phyloP scores from a whole-genome alignment of 2,113 vertebrate species.

The Seriola aureovittata region DNA sequence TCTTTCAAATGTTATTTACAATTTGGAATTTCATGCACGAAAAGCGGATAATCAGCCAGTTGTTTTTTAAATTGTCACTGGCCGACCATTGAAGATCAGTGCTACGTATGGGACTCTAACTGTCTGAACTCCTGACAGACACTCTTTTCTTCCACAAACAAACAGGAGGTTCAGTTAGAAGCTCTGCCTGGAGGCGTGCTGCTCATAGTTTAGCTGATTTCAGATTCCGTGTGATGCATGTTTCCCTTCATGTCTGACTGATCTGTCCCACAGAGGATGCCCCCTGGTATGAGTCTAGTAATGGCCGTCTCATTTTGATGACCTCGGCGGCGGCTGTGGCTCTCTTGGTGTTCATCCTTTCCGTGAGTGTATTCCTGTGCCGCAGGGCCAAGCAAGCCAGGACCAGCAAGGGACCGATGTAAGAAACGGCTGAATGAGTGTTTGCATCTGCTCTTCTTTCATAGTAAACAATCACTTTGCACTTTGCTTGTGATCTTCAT shows the following conservation, averaged over 20 bases:
- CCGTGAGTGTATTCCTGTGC: constrained; percentile 73
- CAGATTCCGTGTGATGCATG: constrained; percentile 64
- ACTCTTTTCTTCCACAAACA: constrained; percentile 37
- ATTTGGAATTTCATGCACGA: constrained; percentile 11
- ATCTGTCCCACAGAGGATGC: constrained; percentile 74
- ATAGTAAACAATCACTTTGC: constrained; percentile 5
- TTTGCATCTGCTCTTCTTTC: constrained; percentile 18
- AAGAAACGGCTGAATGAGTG: constrained; percentile 50
- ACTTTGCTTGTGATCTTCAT: constrained; percentile 21
- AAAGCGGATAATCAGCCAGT: not conserved
- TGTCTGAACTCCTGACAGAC: constrained; percentile 36
- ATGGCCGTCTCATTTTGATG: constrained; percentile 72
- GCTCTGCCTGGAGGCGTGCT: constrained; percentile 44
- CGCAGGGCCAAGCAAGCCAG: constrained; percentile 67
- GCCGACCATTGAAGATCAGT: constrained; percentile 15
- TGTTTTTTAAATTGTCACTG: constrained; percentile 20
- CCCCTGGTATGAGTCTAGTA: constrained; percentile 77
- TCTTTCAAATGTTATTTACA: not conserved
- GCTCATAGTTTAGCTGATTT: constrained; percentile 51
- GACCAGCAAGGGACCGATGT: constrained; percentile 84
- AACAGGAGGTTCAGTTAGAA: constrained; percentile 41
- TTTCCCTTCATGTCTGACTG: constrained; percentile 53
- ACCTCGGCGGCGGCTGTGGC: constrained; percentile 25
- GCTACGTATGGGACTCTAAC: no score
- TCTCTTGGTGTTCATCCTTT: constrained; percentile 70